A percentile compares a stretch with the other conserved stretches of the same genome.
Evolutionary conservation across 2,113 vertebrate species (phyloP).

Genomic region (Urocynchramus pylzowi): DNA sequence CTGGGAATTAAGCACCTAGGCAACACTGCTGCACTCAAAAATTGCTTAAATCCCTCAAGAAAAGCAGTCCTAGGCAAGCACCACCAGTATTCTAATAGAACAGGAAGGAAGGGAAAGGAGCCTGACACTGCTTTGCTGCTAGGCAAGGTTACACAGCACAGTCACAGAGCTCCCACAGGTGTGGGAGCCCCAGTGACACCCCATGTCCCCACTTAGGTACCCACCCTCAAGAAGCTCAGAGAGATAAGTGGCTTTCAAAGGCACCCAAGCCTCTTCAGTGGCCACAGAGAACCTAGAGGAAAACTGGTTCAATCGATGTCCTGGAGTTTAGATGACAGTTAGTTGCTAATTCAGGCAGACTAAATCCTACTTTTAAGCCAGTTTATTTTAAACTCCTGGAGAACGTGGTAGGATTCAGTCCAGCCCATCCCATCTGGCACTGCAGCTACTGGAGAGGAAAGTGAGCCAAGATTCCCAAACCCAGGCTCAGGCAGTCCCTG

Average conservation of each 20-base stretch:
- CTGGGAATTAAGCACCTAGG: neutral
- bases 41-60: neutral
- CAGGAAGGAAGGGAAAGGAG: neutral
- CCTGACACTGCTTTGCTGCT: fast-evolving
- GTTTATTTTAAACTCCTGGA: neutral
- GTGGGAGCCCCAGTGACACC: neutral
- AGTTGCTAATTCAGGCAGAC: neutral
- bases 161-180: neutral
- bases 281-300: neutral
- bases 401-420: neutral
- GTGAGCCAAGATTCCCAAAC: neutral
- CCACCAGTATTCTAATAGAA: neutral
- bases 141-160: neutral
- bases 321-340: neutral
- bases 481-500: neutral
- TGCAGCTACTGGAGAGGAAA: neutral
- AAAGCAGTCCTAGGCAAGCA: neutral
- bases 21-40: neutral
- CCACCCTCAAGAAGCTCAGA: neutral
- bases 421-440: neutral
- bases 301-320: neutral
- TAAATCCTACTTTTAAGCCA: neutral
- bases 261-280: neutral
- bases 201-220: fast-evolving
- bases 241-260: neutral